Evolutionary conservation across 23 tunicate species (phyloP).

Genomic region (Botrylloides violaceus): DNA sequence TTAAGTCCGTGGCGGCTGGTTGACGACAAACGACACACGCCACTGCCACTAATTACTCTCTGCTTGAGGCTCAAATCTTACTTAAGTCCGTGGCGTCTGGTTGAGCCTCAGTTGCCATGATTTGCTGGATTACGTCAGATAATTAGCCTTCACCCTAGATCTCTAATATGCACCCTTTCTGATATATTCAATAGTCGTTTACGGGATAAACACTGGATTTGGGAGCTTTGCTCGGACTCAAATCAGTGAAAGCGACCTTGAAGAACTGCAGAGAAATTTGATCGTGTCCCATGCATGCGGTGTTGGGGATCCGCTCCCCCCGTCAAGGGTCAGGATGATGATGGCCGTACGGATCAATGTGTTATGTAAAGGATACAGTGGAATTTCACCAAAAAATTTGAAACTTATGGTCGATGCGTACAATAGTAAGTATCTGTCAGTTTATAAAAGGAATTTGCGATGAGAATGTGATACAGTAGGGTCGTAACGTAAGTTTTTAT

Average conservation of each 20-base stretch:
- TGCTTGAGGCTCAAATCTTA: too few species aligned
- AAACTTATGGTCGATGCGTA: constrained; percentile 47
- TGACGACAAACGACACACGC: too few species aligned
- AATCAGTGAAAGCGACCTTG: constrained; percentile 43
- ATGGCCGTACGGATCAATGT: constrained; percentile 82
- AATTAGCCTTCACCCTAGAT: too few species aligned
- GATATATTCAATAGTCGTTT: constrained; percentile 65
- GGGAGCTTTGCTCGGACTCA: constrained; percentile 69
- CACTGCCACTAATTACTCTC: too few species aligned
- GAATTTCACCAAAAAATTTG: constrained; percentile 53
- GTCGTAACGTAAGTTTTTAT: too few species aligned
- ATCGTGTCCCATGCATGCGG: constrained; percentile 92
- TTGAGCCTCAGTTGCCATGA: background rate
- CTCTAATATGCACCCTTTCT: too few species aligned
- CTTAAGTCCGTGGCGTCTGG: background rate
- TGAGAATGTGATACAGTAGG: too few species aligned
- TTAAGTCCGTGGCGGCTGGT: too few species aligned
- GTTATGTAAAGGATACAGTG: constrained; percentile 87
- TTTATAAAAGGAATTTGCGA: too few species aligned
- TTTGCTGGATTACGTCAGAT: background rate
- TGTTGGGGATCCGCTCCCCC: constrained; percentile 66
- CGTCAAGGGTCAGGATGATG: constrained; percentile 76
- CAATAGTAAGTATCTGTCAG: constrained; percentile 40
- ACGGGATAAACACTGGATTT: constrained; percentile 90
- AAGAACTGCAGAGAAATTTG: constrained; percentile 60